phyloP scores from a whole-genome alignment of 2,797 vertebrate genomes.

The Linurgus olivaceus region DNA sequence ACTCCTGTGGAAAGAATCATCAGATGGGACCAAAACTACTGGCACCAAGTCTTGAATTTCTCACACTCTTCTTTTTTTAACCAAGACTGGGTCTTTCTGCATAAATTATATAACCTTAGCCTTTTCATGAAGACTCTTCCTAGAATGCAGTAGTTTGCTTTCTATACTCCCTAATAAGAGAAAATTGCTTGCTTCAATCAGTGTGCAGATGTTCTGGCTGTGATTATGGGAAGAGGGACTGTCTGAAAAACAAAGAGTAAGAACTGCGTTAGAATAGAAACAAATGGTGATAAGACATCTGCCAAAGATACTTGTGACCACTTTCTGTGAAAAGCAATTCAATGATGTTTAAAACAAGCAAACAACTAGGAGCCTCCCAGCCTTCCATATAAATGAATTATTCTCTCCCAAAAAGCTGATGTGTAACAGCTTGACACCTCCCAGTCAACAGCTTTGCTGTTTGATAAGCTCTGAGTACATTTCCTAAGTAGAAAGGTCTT shows the following conservation, averaged over 20 bases:
- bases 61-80: background rate
- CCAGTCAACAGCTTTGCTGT: background rate
- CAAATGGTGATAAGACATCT: background rate
- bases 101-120: background rate
- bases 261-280: background rate
- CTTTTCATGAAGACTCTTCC: background rate
- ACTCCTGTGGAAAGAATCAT: background rate
- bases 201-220: background rate
- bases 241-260: background rate
- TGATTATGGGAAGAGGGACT: background rate
- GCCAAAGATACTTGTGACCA: background rate
- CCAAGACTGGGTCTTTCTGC: background rate
- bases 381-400: background rate
- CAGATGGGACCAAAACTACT: background rate
- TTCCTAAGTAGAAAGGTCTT: background rate
- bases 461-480: background rate
- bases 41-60: background rate
- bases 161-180: background rate
- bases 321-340: background rate
- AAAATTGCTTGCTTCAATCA: constrained; percentile 18
- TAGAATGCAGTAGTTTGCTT: background rate
- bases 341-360: background rate
- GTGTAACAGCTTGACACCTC: background rate
- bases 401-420: background rate
- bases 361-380: background rate